Base-by-base conservation (phyloP, 2,888 invertebrate species). In the Chalcis sispes region DNA sequence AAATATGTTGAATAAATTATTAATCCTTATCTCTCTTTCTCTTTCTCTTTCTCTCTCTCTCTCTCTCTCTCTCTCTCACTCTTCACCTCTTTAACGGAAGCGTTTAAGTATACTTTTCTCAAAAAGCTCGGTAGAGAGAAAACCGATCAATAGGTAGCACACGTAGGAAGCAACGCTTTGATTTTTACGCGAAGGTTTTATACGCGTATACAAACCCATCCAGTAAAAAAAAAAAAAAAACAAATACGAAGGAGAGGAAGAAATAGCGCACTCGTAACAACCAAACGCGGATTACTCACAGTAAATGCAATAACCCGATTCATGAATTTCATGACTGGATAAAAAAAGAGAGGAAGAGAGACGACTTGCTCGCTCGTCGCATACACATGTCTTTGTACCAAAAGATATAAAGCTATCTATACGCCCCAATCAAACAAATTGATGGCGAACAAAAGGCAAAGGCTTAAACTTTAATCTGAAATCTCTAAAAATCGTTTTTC, bases 221-320 rank as follows among this genome's bases (percentile, higher is more conserved):
- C 27, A n/a, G 7, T 27, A 10, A 27, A 10, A 5, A 23, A 18
- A 48, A 2, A 72, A 42, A 58, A 64, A 42, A 36, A 36, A 36
- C 5, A 36, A 36, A 36, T 4, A 36, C n/a, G 36, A 15, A 42
- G 42, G 15, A 42, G 15, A 42, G 2, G 42, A 42, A 8, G 42
- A 13, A 13, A 15, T 5, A 3, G 3, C 27, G 62, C 62, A 20
- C 29, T 46, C 46, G 56, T 36, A 72, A 72, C 64, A 64, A 58
- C 56, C 46, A 48, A 65, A 72, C 65, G 65, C 40, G 48, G 70
- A 70, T 61, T 70, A 70, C 59, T 46, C n/a, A n/a, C n/a, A n/a
- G 58, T 42, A 42, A 67, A 54, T 65, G 50, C 64, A 50, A 65
- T 65, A 50, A 65, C 52, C 25, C 52, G 65, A 65, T 52, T 65